Conservation (phyloP, 1,140 invertebrate species). For the Teleogryllus occipitalis region DNA sequence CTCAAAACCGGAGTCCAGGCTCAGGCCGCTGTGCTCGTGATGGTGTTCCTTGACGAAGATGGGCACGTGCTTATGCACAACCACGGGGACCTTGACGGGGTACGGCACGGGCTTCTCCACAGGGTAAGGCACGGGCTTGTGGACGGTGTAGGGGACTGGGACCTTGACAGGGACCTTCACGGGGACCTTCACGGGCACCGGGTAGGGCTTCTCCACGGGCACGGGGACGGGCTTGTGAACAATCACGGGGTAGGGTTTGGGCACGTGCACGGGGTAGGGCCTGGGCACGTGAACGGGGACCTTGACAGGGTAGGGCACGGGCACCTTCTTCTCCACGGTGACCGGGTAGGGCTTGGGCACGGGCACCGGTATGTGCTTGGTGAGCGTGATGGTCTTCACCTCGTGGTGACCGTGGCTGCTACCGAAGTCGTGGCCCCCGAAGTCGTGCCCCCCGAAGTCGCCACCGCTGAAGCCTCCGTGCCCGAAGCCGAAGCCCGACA, state of each 20-base stretch:
- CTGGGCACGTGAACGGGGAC: not conserved
- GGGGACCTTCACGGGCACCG: not conserved
- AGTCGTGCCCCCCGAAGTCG: not conserved
- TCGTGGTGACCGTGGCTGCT: not conserved
- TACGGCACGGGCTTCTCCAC: conserved; percentile 7
- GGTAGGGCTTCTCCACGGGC: conserved; percentile 12
- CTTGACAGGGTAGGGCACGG: conserved; percentile 7
- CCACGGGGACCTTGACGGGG: not conserved
- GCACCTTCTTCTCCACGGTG: conserved; percentile 9
- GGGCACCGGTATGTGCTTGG: not conserved
- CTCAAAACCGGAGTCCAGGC: not conserved
- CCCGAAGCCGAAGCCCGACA: not conserved
- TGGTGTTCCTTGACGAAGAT: not conserved
- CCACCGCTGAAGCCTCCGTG: not conserved
- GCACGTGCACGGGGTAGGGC: conserved; percentile 8
- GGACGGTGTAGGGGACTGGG: not conserved
- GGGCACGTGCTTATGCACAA: not conserved
- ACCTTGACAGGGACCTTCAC: not conserved
- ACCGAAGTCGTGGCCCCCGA: not conserved
- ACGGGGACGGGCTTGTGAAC: not conserved
- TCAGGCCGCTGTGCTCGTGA: not conserved
- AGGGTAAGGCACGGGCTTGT: conserved; percentile 5
- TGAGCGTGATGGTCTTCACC: conserved; percentile 3
- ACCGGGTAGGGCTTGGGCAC: conserved; percentile 13
- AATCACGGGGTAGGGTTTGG: not conserved